These are phyloP conservation scores for Deroplatys truncata DNA, from an alignment of 2,888 invertebrate species.

Conservation along the genomic window DNA sequence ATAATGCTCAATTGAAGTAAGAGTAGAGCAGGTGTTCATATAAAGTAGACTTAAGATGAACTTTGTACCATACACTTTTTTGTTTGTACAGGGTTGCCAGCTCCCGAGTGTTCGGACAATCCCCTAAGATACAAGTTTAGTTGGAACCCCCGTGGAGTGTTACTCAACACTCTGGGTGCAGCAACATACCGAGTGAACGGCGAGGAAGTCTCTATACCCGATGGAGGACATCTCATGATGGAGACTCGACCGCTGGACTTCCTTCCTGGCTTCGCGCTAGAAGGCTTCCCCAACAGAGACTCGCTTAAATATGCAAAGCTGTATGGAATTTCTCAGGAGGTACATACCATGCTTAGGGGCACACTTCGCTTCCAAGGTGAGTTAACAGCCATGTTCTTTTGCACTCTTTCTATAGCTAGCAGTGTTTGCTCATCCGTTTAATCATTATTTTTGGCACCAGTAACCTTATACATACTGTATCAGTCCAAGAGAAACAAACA, in stretches of 20 bases:
- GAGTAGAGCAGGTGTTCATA: too few species aligned
- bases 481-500: too few species aligned
- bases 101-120: slow-evolving; percentile 93
- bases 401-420: too few species aligned
- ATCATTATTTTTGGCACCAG: too few species aligned
- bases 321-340: slow-evolving; percentile 81
- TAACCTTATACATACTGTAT: too few species aligned
- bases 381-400: background rate
- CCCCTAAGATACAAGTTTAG: slow-evolving; percentile 88
- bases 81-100: slow-evolving; percentile 69
- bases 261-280: slow-evolving; percentile 92
- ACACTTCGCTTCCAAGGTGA: slow-evolving; percentile 82
- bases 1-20: too few species aligned
- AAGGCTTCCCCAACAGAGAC: slow-evolving; percentile 96
- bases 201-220: slow-evolving; percentile 80
- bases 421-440: too few species aligned
- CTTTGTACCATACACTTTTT: too few species aligned
- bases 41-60: too few species aligned
- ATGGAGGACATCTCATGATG: slow-evolving; percentile 87
- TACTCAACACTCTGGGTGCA: slow-evolving; percentile 83
- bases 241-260: slow-evolving; percentile 76
- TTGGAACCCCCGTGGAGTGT: slow-evolving; percentile 93
- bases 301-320: slow-evolving; percentile 82
- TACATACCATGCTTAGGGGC: slow-evolving; percentile 86
- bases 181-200: slow-evolving; percentile 84